Evolutionary conservation across 2,113 vertebrate genomes (phyloP).

Genomic region (Numenius arquata): DNA sequence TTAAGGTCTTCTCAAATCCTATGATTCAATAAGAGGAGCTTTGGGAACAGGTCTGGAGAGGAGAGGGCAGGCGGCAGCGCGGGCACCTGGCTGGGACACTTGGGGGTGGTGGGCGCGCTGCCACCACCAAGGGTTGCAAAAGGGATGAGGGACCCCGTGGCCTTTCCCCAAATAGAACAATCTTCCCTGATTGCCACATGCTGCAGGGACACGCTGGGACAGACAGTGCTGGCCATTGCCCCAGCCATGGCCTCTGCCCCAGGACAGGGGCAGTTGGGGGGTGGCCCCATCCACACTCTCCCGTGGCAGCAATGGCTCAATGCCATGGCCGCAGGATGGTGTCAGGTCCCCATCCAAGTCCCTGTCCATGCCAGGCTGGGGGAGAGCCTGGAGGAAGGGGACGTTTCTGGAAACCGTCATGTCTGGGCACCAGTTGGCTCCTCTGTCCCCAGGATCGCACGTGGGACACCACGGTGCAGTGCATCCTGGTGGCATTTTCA

Average conservation of each 20-base stretch:
- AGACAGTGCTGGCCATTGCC: neutral
- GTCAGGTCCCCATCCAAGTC: no score
- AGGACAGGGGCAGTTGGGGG: no score
- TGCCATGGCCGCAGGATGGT: no score
- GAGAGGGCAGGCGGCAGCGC: neutral
- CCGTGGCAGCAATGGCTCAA: no score
- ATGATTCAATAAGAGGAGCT: neutral
- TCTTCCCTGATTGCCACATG: neutral
- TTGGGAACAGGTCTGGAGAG: neutral
- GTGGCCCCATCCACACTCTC: no score
- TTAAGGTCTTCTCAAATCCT: neutral
- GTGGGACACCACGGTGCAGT: no score
- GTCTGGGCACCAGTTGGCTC: no score
- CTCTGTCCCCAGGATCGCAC: no score
- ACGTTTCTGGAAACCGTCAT: neutral
- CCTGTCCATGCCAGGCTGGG: no score
- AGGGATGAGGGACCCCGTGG: neutral
- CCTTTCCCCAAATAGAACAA: neutral
- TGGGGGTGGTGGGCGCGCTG: neutral
- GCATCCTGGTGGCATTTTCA: no score
- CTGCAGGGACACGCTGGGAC: rapidly evolving
- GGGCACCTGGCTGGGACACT: neutral
- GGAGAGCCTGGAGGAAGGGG: neutral
- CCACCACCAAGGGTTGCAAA: neutral
- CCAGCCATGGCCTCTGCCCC: neutral